Evolutionary conservation across 2,888 invertebrate species (phyloP).

Genomic region (Micropterix aruncella): DNA sequence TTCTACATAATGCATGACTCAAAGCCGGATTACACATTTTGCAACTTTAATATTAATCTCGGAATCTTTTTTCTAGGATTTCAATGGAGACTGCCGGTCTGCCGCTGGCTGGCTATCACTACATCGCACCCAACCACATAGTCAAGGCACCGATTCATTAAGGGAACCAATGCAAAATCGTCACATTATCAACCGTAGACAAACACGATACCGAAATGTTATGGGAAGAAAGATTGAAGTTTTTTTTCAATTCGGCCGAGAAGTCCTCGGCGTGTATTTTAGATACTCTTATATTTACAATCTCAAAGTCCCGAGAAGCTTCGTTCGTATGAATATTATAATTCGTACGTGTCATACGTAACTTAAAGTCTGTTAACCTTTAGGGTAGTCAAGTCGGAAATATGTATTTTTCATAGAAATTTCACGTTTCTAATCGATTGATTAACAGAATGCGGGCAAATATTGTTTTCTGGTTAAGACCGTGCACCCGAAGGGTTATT

Average conservation of each 20-base stretch:
- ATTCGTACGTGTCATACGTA: too few species aligned
- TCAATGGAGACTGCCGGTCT: slow-evolving; percentile 89
- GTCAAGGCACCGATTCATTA: slow-evolving; percentile 87
- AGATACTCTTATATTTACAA: slow-evolving; percentile 58
- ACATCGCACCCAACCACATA: slow-evolving; percentile 85
- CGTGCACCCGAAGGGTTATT: too few species aligned
- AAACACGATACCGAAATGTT: not conserved
- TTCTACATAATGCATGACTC: too few species aligned
- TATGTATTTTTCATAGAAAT: too few species aligned
- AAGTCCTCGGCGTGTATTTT: slow-evolving; percentile 43
- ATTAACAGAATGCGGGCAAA: too few species aligned
- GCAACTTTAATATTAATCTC: too few species aligned
- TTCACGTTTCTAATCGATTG: too few species aligned
- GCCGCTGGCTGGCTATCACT: slow-evolving; percentile 83
- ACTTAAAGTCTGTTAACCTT: too few species aligned
- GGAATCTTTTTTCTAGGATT: slow-evolving; percentile 88
- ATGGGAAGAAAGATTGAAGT: not conserved
- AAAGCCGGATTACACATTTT: too few species aligned
- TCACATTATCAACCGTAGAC: not conserved
- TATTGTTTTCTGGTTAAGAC: too few species aligned
- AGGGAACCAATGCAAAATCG: slow-evolving; percentile 15
- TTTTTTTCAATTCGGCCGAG: slow-evolving; percentile 5
- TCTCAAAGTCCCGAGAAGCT: slow-evolving; percentile 16
- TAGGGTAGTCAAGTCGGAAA: too few species aligned
- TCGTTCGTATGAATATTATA: too few species aligned